These are phyloP conservation scores for Buathra laborator DNA, from an alignment of 2,888 invertebrate species.

Conservation along the genomic window DNA sequence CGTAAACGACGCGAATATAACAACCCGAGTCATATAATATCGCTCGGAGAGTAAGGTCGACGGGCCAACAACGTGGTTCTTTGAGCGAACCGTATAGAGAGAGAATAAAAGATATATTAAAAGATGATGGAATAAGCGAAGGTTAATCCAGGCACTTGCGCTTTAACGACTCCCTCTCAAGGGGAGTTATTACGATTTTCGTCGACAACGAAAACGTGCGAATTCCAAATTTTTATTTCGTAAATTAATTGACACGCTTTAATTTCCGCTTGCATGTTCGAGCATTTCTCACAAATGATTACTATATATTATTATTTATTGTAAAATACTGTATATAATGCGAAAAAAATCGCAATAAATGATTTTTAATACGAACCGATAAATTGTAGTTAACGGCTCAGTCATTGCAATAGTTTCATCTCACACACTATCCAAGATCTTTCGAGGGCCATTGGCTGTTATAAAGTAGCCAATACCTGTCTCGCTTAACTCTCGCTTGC, in stretches of 20 bases:
- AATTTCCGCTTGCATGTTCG: neutral
- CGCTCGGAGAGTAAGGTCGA: neutral
- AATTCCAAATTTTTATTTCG: neutral
- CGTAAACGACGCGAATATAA: neutral
- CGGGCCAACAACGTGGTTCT: neutral
- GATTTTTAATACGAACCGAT: too few relatives aligned
- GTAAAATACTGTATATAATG: too few relatives aligned
- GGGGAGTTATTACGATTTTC: neutral
- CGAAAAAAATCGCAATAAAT: neutral
- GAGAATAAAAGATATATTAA: neutral
- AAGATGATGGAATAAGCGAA: neutral
- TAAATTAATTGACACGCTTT: neutral
- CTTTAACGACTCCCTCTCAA: neutral
- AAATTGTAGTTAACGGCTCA: too few relatives aligned
- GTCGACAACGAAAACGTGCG: neutral
- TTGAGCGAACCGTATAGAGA: neutral
- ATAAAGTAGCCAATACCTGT: neutral
- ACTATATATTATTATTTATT: too few relatives aligned
- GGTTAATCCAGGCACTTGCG: neutral
- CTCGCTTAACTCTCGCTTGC: neutral
- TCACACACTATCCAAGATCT: neutral
- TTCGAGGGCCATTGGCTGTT: neutral
- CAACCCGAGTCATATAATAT: neutral
- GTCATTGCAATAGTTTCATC: neutral
- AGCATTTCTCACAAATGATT: neutral